Conservation (phyloP, 2,113 vertebrate species). For the Chaetura pelagica region DNA sequence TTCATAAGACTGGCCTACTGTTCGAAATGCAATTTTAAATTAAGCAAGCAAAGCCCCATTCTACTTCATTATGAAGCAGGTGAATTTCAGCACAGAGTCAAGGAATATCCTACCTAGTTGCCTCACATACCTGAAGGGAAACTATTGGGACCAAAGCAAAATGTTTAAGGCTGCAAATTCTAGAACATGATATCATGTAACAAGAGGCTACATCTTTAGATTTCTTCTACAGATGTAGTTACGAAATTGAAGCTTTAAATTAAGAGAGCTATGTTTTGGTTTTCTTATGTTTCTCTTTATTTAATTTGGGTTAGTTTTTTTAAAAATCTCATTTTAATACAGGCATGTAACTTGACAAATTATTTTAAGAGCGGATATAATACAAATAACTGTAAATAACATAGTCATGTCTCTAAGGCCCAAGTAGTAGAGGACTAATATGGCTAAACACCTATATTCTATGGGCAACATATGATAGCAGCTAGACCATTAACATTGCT, state of each 20-base stretch:
- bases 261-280: accelerated
- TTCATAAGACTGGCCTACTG: not conserved
- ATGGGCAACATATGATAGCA: not conserved
- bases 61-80: not conserved
- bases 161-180: not conserved
- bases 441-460: not conserved
- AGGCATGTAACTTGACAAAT: not conserved
- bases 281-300: not conserved
- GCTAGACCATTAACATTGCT: not conserved
- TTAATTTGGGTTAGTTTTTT: not conserved
- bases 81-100: not conserved
- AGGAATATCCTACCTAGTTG: not conserved
- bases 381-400: not conserved
- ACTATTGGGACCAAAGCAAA: not conserved
- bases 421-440: not conserved
- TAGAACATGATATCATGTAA: not conserved
- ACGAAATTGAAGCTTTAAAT: not conserved
- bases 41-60: not conserved
- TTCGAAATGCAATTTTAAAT: not conserved
- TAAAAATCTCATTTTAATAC: not conserved
- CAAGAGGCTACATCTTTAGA: not conserved
- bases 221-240: not conserved
- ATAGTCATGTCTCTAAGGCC: not conserved
- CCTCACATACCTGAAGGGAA: not conserved
- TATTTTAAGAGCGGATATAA: not conserved